phyloP scores from a whole-genome alignment of 2,113 vertebrate species.

The Monarcha castaneiventris region DNA sequence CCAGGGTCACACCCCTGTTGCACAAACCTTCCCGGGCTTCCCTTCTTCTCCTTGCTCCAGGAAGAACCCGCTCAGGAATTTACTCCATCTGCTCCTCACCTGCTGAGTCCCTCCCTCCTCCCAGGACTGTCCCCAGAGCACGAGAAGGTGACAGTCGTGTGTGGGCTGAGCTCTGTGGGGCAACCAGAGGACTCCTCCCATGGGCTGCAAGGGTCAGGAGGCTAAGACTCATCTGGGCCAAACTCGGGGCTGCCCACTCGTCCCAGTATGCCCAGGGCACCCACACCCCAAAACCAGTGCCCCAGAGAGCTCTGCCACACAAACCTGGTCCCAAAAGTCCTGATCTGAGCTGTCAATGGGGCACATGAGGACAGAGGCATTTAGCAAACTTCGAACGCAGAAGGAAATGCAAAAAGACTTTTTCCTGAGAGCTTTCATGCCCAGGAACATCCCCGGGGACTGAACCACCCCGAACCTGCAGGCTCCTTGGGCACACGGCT shows the following conservation, averaged over 20 bases:
- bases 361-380: not conserved
- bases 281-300: not conserved
- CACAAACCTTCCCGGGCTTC: not conserved
- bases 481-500: not conserved
- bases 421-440: not conserved
- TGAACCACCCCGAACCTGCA: not conserved
- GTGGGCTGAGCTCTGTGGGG: not conserved
- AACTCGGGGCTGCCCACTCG: rapidly evolving
- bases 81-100: not conserved
- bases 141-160: rapidly evolving
- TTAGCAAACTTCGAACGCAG: not conserved
- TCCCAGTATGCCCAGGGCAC: not conserved
- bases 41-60: not conserved
- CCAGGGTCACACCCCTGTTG: not conserved
- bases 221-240: rapidly evolving
- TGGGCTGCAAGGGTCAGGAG: not conserved
- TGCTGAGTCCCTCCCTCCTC: not conserved
- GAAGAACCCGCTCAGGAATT: not conserved
- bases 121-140: not conserved
- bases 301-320: not conserved
- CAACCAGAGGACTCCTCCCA: rapidly evolving
- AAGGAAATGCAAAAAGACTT: not conserved
- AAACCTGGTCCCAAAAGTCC: rapidly evolving
- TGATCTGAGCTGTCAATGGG: rapidly evolving
- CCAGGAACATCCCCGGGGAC: not conserved